Base-by-base conservation (phyloP, 2,113 vertebrate genomes). In the Megaleporinus macrocephalus region DNA sequence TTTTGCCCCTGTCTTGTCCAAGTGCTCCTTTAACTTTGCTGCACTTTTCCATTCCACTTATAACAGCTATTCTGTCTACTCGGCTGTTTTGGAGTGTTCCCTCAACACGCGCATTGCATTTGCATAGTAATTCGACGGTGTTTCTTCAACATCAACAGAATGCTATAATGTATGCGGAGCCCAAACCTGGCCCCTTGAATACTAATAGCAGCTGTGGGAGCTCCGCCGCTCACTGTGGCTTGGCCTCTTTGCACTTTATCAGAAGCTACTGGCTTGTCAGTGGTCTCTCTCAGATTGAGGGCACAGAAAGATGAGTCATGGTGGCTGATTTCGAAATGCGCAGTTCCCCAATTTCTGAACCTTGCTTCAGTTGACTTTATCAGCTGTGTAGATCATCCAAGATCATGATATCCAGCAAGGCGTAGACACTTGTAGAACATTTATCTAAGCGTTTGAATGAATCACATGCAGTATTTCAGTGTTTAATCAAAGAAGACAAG, bases 111-210 rank as follows among this genome's bases (percentile, higher is more conserved):
- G 89, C 90, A 91, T 91, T 84, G 84, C 84, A 91, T 93, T 93
- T 91, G 91, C 91, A 92, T 90, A 91, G 78, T 89, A 90, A 92
- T 91, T 86, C 89, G 89, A 93, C 92, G 91, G 89, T 86, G 86
- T 88, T 89, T 91, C 84, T 77, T 87, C 80, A 84, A 70, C 78
- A 86, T 85, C 86, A 79, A 76, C 74, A 81, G 73, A 92, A 88
- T 84, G 84, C 84, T 87, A 84, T 89, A 92, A 92, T 91, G 86
- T 83, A 91, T 88, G 82, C 88, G 79, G 79, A 80, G 76, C 81
- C 73, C 86, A 86, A 88, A 85, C 75, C 24, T 24, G 80, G 83
- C 76, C 80, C 71, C 83, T 84, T 91, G 91, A 93, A 94, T 93
- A 87, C 86, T 90, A 93, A 93, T 94, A 81, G 0, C 69, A 62